Evolutionary conservation across 2,888 invertebrate genomes (phyloP), one percentile per base, ranked within the genome.

Genomic region (Mycalesis mineus): DNA sequence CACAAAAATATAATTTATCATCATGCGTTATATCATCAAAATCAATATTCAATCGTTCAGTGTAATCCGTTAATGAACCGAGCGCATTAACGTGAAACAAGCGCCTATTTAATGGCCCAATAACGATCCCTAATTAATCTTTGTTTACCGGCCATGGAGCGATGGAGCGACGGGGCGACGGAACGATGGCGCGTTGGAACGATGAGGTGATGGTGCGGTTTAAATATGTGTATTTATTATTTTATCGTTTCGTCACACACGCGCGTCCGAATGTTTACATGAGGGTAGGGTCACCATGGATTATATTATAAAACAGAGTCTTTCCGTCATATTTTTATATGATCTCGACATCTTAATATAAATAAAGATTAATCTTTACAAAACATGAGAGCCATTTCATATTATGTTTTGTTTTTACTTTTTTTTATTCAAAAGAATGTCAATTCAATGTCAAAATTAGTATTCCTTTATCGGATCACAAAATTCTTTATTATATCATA

Each of bases 211-310:
- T 44, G 28, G 55, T 22, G 52, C 15, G 48, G 42, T 40, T 55
- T 58, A 57, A 55, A 57, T 45, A 54, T 53, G 57, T 57, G 57
- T 42, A 49, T 41, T 53, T 48, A 57, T 62, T 57, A 42, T 52
- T 52, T 52, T 15, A 37, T 36, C 22, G 49, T 57, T 53, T 53
- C 55, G 47, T 62, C 49, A 60, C 39, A 52, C 44, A 52, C 40
- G 29, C 22, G 39, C 45, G 22, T 57, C 45, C 13, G 31, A 37
- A 40, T 55, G 14, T 51, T 31, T 31, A 17, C 29, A 14, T 33
- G 7, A 7, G 11, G 7, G 40, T 51, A 40, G 50, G 9, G 40
- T 1, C 39, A 40, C 40, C 39, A 40, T 40, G 5, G 5, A 3
- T 13, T 22, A n/a, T n/a, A n/a, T n/a, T n/a, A n/a, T n/a, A n/a